A percentile compares a stretch with the other conserved stretches of the same genome.
Evolutionary conservation across 2,113 vertebrate genomes (phyloP).

Genomic region (Bucco capensis): DNA sequence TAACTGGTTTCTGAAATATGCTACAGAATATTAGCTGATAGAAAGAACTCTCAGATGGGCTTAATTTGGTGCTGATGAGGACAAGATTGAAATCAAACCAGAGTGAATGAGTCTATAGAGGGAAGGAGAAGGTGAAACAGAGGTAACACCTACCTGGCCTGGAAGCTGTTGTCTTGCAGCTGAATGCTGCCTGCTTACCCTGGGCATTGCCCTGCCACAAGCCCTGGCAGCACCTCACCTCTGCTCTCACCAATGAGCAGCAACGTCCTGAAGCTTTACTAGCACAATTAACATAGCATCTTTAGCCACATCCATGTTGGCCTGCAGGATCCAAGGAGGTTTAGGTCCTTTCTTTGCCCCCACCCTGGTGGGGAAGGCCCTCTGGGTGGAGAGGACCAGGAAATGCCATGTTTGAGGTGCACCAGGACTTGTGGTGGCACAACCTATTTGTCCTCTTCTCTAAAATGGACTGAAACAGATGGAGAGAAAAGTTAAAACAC

Average conservation of each 20-base stretch:
- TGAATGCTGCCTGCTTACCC: constrained; percentile 30
- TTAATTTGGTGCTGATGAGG: neutral
- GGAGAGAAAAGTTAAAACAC: neutral
- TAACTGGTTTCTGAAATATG: neutral
- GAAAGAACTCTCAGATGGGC: neutral
- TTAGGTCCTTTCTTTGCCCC: neutral
- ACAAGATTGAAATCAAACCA: neutral
- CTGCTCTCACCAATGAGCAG: neutral
- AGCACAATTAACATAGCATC: neutral
- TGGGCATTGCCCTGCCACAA: neutral
- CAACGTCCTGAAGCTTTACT: neutral
- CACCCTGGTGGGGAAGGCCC: neutral
- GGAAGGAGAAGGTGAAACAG: neutral
- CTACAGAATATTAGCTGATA: neutral
- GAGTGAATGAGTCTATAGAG: neutral
- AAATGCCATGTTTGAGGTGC: neutral
- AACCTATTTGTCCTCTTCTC: neutral
- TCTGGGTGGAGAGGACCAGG: neutral
- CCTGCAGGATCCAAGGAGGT: neutral
- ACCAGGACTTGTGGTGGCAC: neutral
- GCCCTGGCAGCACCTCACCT: constrained; percentile 22
- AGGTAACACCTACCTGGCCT: neutral
- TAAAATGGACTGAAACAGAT: neutral
- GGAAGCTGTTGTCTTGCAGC: constrained; percentile 23
- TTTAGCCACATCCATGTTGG: neutral